Evolutionary conservation across 2,797 vertebrate genomes (phyloP), one percentile per base, ranked within the genome.

Genomic region (Gymnoscopelus microlampas): DNA sequence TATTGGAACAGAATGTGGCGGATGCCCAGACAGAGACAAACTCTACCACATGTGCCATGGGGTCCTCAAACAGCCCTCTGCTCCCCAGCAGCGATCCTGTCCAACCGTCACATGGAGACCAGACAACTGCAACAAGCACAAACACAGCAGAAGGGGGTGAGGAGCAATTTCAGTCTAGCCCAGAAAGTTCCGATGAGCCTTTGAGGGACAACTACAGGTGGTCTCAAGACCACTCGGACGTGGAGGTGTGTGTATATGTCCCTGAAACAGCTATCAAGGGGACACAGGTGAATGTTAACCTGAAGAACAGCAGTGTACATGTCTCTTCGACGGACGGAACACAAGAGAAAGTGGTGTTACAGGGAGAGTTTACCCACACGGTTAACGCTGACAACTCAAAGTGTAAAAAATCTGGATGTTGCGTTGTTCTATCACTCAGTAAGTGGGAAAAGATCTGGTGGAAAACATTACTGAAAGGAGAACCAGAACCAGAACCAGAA

Each of bases 381-480:
- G 95, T 99, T 91, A 98, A 98, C 91, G 96, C 92, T 0, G 98
- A 99, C 74, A 95, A 92, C 82, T 98, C 97, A 1, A 89, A 99
- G 13, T 99, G 98, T 97, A 99, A 97, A 77, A 97, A 99, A 76
- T 97, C 98, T 0, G 96, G 97, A 0, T 87, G 77, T 61, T 99
- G 97, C 0, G 82, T 99, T 29, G 79, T 96, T 71, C 94, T 99
- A 70, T 98, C 91, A 11, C 93, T 99, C 81, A 98, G 76, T 91
- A 99, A 99, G 74, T 88, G 88, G 1, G 96, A 96, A 0, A 97
- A 99, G 85, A 96, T 96, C 65, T 99, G 97, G 97, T 99, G 98
- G 97, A 97, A 89, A 0, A 96, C 97, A 0, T 90, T 99, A 55
- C 93, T 99, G 73, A 97, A 98, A 74, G 98, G 97, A 0, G 98